These are phyloP conservation scores for Hirudinaria manillensis DNA, from an alignment of 2,888 invertebrate species.

Conservation along the genomic window DNA sequence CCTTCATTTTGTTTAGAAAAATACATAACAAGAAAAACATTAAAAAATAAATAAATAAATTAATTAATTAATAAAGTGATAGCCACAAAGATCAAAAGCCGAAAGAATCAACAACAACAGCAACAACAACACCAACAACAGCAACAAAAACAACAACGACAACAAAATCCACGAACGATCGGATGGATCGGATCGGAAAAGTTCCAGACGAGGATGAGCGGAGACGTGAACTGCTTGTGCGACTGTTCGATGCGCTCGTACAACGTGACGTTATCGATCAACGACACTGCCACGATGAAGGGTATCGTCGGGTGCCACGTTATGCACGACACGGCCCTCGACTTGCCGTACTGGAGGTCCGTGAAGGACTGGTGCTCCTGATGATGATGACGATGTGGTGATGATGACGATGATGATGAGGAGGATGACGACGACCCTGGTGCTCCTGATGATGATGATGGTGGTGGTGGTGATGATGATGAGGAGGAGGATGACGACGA, in stretches of 20 bases:
- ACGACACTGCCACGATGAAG: constrained; percentile 52
- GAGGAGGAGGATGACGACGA: no score
- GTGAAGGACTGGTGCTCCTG: constrained; percentile 56
- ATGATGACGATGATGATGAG: no score
- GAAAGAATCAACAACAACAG: background rate
- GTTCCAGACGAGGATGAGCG: constrained; percentile 54
- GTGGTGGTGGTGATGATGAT: no score
- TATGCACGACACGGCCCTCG: constrained; percentile 52
- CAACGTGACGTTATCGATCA: constrained; percentile 50
- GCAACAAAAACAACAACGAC: no score
- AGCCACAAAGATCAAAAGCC: background rate
- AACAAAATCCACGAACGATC: constrained; percentile 44
- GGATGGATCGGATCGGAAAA: constrained; percentile 55
- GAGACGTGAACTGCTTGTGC: constrained; percentile 50
- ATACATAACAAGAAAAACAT: no score
- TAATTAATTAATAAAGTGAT: no score
- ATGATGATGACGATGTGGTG: no score
- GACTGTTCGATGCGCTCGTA: constrained; percentile 53
- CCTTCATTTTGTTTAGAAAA: no score
- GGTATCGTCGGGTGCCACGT: constrained; percentile 54
- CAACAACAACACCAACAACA: no score
- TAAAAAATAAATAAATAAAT: no score
- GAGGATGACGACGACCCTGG: no score
- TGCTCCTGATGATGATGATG: no score
- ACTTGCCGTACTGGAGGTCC: constrained; percentile 54